Conservation (phyloP, 2,797 vertebrate species). For the Iguana delicatissima region DNA sequence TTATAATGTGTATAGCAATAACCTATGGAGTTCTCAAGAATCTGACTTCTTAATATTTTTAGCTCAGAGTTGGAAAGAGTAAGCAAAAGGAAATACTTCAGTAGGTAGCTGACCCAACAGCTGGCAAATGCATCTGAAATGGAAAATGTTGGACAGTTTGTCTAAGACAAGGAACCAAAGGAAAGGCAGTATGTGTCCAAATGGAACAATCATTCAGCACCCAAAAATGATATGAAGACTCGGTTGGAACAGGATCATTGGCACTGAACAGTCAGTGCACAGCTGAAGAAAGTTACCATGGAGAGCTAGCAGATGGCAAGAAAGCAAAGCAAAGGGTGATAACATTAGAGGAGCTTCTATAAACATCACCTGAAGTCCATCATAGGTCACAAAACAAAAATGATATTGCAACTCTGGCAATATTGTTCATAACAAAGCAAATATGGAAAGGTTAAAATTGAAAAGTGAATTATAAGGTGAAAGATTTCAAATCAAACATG, state of each 20-base stretch:
- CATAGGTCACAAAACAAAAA: slow-evolving; percentile 57
- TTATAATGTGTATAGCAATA: not conserved
- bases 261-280: slow-evolving; percentile 67
- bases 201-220: slow-evolving; percentile 77
- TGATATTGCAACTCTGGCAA: slow-evolving; percentile 29
- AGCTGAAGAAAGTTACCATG: slow-evolving; percentile 72
- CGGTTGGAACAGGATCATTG: slow-evolving; percentile 80
- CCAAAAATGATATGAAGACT: slow-evolving; percentile 71
- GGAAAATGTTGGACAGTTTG: slow-evolving; percentile 77
- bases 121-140: slow-evolving; percentile 66
- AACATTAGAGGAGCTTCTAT: slow-evolving; percentile 51
- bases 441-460: slow-evolving; percentile 26
- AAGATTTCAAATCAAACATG: not conserved
- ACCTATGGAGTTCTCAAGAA: not conserved
- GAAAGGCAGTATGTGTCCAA: slow-evolving; percentile 62
- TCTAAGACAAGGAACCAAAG: slow-evolving; percentile 71
- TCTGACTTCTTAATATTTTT: slow-evolving; percentile 52
- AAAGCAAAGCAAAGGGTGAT: slow-evolving; percentile 66
- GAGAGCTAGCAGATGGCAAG: slow-evolving; percentile 64
- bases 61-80: slow-evolving; percentile 63
- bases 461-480: slow-evolving; percentile 23
- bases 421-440: slow-evolving; percentile 31
- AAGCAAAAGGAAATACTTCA: slow-evolving; percentile 66
- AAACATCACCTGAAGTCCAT: slow-evolving; percentile 63
- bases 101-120: slow-evolving; percentile 61